Conservation (phyloP, 1,140 invertebrate genomes). For the Euborellia annulipes region DNA sequence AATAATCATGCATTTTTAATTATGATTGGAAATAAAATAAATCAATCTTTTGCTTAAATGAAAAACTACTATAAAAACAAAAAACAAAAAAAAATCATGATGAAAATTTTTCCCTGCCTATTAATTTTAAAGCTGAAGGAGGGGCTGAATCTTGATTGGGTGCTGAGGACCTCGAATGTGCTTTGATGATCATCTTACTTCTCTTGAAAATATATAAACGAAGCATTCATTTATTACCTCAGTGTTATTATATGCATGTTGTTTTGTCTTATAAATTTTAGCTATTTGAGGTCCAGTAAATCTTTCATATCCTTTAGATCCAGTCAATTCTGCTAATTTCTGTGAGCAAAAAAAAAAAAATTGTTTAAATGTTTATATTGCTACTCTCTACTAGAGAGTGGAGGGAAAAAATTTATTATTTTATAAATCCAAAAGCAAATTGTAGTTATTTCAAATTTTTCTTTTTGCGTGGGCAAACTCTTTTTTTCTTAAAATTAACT, state of each 20-base stretch:
- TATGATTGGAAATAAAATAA: too few relatives aligned
- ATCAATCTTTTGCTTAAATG: conserved; percentile 3
- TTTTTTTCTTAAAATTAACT: too few relatives aligned
- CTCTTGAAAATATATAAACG: too few relatives aligned
- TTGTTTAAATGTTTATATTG: neutral
- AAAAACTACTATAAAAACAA: neutral
- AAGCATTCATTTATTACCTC: too few relatives aligned
- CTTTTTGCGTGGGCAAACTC: too few relatives aligned
- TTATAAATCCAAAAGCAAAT: conserved; percentile 1
- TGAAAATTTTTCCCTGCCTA: neutral
- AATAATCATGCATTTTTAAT: too few relatives aligned
- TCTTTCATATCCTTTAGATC: conserved; percentile 82
- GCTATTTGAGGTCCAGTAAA: conserved; percentile 89
- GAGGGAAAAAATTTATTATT: conserved; percentile 2
- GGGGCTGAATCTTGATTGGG: neutral
- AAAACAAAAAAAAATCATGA: conserved; percentile 4
- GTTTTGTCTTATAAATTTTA: conserved; percentile 61
- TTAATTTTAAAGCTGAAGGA: neutral
- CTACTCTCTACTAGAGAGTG: neutral
- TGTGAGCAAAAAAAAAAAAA: conserved; percentile 24
- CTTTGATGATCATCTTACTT: too few relatives aligned
- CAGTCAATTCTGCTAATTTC: conserved; percentile 72
- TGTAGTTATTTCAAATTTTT: conserved; percentile 4
- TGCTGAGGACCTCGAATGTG: too few relatives aligned
- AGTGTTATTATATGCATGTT: conserved; percentile 61